Evolutionary conservation across 2,113 vertebrate genomes (phyloP), one percentile per base, ranked within the genome.

Genomic region (Ailuropoda melanoleuca): DNA sequence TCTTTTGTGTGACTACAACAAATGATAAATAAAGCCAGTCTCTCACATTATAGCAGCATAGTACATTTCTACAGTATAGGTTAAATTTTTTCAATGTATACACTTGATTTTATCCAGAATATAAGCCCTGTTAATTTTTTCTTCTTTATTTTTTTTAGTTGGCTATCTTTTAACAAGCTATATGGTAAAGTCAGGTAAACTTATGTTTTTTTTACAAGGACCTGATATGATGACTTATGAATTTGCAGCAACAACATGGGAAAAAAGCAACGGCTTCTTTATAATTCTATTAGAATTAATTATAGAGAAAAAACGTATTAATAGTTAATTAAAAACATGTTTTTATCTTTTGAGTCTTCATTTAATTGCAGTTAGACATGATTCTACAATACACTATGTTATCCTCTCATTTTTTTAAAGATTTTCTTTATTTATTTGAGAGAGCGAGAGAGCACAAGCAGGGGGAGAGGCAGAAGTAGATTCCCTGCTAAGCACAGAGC

Each of bases 21-120:
- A 83, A 94, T 85, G 64, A 95, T 92, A 95, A 96, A 48, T 94
- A 78, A 85, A 74, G 37, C 46, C 84, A 64, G 2, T 58, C 82
- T 86, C 78, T 84, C 17, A 64, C 10, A 82, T 77, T 88, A 93
- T 4, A 72, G 31, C 37, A 86, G 24, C 66, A 56, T 4, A 81
- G 17, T 31, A 19, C 23, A 62, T 68, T 95, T 88, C 23, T 58
- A 93, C 11, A 95, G 43, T 31, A 53, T 7, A 34, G 23, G 15
- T 46, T 83, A 53, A 87, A 14, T 1, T 23, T 50, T 96, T 72
- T 62, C 37, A 6, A 1, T 53, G 10, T 86, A n/a, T 55, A 56
- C 21, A 13, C 13, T 62, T 72, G 4, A 88, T n/a, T 93, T 95
- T 81, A 93, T 3, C 23, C 24, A 89, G 55, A 94, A 75, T 77